Conservation (phyloP, 2,797 vertebrate genomes). For the Cheirogaleus major region DNA sequence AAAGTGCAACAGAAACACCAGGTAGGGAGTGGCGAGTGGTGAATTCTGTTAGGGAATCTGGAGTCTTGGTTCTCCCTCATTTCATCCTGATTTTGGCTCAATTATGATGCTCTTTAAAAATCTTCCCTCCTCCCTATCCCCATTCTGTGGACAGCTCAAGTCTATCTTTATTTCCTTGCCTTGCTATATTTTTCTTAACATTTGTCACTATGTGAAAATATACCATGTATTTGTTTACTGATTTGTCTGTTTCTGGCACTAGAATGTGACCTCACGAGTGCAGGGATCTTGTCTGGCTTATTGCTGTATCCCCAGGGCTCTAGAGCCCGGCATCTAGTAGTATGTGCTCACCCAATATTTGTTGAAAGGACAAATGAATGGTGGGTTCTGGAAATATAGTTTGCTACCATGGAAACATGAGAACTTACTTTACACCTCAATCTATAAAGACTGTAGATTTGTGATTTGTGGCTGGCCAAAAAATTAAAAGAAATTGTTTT, state of each 20-base stretch:
- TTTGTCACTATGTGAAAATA: neutral
- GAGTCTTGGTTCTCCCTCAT: neutral
- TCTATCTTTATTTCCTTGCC: neutral
- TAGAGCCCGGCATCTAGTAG: neutral
- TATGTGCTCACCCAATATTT: neutral
- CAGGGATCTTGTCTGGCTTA: neutral
- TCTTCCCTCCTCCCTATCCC: neutral
- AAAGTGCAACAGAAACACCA: neutral
- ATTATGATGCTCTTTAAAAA: neutral
- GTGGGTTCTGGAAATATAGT: neutral
- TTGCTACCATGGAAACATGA: neutral
- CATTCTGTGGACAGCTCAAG: neutral
- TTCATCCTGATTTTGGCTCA: slow-evolving; percentile 15
- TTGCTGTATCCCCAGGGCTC: neutral
- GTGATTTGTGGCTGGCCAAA: neutral
- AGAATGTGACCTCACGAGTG: neutral
- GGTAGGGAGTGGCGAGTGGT: neutral
- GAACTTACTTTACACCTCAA: neutral
- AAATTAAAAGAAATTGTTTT: neutral
- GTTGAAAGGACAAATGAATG: neutral
- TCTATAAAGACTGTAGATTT: neutral
- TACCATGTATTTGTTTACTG: neutral
- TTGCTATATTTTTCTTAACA: neutral
- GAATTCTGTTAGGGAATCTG: neutral
- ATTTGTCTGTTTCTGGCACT: neutral